These are phyloP conservation scores for Ariolimax columbianus DNA, from an alignment of 2,888 invertebrate genomes.

Conservation along the genomic window DNA sequence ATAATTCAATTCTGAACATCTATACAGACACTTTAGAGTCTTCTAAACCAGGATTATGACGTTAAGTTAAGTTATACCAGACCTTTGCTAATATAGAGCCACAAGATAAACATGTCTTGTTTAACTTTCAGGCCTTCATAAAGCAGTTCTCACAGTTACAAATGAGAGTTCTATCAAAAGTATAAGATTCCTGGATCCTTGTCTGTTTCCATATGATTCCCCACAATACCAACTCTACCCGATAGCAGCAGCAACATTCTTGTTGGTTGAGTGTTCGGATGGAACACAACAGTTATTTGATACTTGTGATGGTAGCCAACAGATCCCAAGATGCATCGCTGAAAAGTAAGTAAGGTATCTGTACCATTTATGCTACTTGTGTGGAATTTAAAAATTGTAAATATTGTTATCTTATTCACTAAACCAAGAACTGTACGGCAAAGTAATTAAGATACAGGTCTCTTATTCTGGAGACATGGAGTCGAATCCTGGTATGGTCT, in stretches of 20 bases:
- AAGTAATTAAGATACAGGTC: too few relatives aligned
- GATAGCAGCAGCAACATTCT: conserved; percentile 59
- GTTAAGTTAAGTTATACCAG: background rate
- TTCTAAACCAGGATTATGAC: background rate
- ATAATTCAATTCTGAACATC: too few relatives aligned
- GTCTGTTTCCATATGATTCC: conserved; percentile 63
- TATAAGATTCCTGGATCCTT: conserved; percentile 67
- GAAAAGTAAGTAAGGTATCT: conserved; percentile 44
- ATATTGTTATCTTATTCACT: too few relatives aligned
- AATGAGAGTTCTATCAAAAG: conserved; percentile 58
- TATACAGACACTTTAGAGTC: background rate
- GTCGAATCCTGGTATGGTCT: too few relatives aligned
- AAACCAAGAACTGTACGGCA: too few relatives aligned
- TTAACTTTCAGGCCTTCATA: conserved; percentile 61
- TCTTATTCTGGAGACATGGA: too few relatives aligned
- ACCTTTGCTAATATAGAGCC: background rate
- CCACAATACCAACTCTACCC: conserved; percentile 64
- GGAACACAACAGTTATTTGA: conserved; percentile 59
- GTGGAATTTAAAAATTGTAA: too few relatives aligned
- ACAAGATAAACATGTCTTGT: background rate
- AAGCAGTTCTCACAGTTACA: conserved; percentile 64
- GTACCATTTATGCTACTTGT: background rate
- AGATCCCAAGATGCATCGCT: conserved; percentile 51
- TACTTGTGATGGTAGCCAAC: conserved; percentile 51
- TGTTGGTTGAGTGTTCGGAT: conserved; percentile 65